phyloP scores from a whole-genome alignment of 2,797 vertebrate species.

The Euphonia xanthogaster region DNA sequence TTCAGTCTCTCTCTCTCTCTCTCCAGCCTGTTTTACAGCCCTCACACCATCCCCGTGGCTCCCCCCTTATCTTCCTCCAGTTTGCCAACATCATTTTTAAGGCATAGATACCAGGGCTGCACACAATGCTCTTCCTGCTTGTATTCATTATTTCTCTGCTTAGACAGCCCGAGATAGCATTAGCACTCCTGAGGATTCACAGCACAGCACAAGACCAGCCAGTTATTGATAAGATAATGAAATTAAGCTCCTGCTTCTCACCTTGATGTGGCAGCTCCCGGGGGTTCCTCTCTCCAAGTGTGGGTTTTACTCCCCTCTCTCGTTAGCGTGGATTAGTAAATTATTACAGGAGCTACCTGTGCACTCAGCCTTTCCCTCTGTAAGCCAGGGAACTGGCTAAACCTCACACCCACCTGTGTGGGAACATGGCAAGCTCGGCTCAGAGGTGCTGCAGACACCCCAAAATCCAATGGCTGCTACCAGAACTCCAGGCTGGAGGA shows the following conservation, averaged over 20 bases:
- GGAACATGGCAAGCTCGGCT: fast-evolving
- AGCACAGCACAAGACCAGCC: not conserved
- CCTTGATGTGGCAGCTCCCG: not conserved
- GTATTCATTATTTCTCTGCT: slow-evolving; percentile 36
- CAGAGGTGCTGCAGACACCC: not conserved
- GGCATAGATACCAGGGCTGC: slow-evolving; percentile 11
- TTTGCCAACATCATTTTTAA: slow-evolving; percentile 46
- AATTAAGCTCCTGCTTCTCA: slow-evolving; percentile 51
- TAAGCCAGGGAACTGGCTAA: fast-evolving
- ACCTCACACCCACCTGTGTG: fast-evolving
- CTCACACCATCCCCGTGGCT: not conserved
- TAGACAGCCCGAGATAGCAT: slow-evolving; percentile 32
- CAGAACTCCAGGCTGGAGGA: not conserved
- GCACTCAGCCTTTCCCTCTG: not conserved
- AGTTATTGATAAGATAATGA: slow-evolving; percentile 59
- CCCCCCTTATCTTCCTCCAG: slow-evolving; percentile 30
- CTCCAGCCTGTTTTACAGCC: not conserved
- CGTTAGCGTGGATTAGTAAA: not conserved
- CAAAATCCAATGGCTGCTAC: fast-evolving
- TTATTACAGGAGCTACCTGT: not conserved
- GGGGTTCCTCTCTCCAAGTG: not conserved
- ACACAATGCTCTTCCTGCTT: not conserved
- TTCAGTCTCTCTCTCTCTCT: not conserved
- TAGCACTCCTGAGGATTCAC: not conserved
- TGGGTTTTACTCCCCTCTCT: not conserved